Evolutionary conservation across 2,113 vertebrate species (phyloP), one percentile per base, ranked within the genome.

Genomic region (Pardalotus punctatus): DNA sequence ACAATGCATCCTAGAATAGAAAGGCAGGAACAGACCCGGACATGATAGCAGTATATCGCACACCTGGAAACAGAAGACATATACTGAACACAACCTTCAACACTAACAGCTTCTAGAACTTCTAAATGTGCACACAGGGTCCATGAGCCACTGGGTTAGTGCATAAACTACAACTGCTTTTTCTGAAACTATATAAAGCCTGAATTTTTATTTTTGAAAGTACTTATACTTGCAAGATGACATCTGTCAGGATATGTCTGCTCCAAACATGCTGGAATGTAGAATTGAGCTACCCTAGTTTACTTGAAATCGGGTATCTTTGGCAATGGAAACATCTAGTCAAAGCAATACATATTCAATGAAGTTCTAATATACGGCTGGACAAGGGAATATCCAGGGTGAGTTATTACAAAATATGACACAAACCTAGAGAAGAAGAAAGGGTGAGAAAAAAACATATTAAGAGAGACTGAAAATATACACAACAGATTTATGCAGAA

Each of bases 401-500:
- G 51, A 61, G 27, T 77, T 73, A 25, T 42, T 71, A 53, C 21
- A 86, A 91, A 91, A 86, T 35, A 54, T 5, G 13, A 69, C 50
- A 58, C 17, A 87, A 93, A 95, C 80, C 17, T n/a, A 73, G 43
- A 57, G 29, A 50, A 85, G 57, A 71, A 91, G 36, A 91, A 90
- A 80, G 24, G 5, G 33, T 82, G 91, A 90, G 57, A 48, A 93
- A 89, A 90, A 92, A 72, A 73, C n/a, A 65, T 47, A 91, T 58
- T 82, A 69, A 58, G 33, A 93, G 54, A 86, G 36, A 58, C 27
- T 57, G 35, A 88, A 95, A 93, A 91, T 77, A 54, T 31, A 96
- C 58, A 71, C 60, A 94, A 90, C 54, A 92, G 81, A 90, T 97
- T 90, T 90, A 95, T 88, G 74, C 64, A 83, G 81, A 96, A 96